Conservation (phyloP, 1,140 invertebrate species). For the Ceratina japonica region DNA sequence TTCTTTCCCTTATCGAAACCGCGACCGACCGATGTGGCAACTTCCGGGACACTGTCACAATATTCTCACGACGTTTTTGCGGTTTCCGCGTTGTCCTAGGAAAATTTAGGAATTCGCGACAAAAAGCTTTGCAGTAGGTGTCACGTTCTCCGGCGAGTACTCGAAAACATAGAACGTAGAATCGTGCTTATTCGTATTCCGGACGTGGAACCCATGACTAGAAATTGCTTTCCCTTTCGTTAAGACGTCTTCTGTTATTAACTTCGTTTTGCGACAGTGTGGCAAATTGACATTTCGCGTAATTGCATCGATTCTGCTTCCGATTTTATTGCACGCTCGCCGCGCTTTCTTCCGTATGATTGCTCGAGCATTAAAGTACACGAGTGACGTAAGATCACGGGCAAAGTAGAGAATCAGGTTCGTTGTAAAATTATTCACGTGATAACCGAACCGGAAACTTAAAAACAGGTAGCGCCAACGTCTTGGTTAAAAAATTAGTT, state of each 20-base stretch:
- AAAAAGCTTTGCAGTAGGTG: no score
- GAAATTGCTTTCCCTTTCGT: conserved; percentile 26
- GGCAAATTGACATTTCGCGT: conserved; percentile 16
- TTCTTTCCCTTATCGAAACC: no score
- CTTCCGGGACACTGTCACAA: no score
- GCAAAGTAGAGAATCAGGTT: background rate
- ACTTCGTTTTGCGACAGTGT: background rate
- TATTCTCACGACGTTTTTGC: no score
- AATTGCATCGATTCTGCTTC: conserved; percentile 23
- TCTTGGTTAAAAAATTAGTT: no score
- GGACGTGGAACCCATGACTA: background rate
- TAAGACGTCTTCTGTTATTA: conserved; percentile 22
- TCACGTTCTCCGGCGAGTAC: no score
- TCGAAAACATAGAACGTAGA: no score
- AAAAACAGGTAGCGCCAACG: background rate
- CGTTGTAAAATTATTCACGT: background rate
- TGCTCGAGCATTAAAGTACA: background rate
- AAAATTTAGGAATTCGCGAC: no score
- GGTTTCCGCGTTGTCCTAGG: no score
- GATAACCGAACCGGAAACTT: background rate
- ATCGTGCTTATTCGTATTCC: no score
- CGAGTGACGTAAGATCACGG: background rate
- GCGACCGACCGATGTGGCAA: no score
- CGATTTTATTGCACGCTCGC: background rate
- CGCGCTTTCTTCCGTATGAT: background rate